These are phyloP conservation scores for Diplogasteroides magnus DNA, from an alignment of 1,140 invertebrate genomes.

Conservation along the genomic window DNA sequence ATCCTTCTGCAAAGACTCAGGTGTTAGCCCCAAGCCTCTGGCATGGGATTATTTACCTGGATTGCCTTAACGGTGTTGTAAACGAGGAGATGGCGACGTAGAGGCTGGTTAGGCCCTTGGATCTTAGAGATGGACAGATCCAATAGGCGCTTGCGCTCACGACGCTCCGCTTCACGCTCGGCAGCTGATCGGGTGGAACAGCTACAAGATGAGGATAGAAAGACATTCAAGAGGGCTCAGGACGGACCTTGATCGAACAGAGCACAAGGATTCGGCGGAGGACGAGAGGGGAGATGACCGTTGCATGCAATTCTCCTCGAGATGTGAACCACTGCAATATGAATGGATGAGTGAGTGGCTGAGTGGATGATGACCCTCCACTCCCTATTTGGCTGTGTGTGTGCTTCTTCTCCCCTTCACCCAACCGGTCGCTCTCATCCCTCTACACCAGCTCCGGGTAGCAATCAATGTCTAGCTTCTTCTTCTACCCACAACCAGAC, in stretches of 20 bases:
- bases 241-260: constrained; percentile 4
- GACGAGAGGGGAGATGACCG: neutral
- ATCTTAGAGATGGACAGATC: constrained; percentile 23
- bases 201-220: neutral
- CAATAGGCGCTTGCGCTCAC: constrained; percentile 17
- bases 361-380: neutral
- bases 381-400: no score
- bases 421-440: neutral
- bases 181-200: constrained; percentile 26
- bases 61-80: constrained; percentile 22
- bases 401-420: neutral
- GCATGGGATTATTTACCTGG: constrained; percentile 11
- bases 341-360: neutral
- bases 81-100: constrained; percentile 28
- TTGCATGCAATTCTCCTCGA: neutral
- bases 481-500: no score
- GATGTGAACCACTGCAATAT: neutral
- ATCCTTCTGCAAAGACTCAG: constrained; percentile 18
- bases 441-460: no score
- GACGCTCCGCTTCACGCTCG: constrained; percentile 26
- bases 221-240: neutral
- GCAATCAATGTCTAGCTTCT: neutral
- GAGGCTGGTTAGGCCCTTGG: constrained; percentile 19
- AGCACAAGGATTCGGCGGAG: constrained; percentile 9
- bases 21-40: neutral